phyloP scores from a whole-genome alignment of 1,140 invertebrate genomes.

The Drosophila bifasciata region DNA sequence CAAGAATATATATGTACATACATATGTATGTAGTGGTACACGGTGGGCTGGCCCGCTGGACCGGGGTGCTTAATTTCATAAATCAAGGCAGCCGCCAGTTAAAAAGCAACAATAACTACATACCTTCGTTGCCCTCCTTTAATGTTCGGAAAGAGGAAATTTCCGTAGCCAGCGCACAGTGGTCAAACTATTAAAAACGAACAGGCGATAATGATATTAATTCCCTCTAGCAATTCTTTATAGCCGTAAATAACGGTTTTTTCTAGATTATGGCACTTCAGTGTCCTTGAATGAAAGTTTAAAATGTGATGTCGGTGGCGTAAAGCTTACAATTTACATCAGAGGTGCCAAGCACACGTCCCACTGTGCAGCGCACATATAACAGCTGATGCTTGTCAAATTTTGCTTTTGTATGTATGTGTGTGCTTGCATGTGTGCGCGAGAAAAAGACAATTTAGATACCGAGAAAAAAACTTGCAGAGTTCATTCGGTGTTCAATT shows the following conservation, averaged over 20 bases:
- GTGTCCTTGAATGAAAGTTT: too few relatives aligned
- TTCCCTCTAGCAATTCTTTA: background rate
- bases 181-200: background rate
- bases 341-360: too few relatives aligned
- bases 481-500: conserved; percentile 42
- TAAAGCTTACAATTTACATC: too few relatives aligned
- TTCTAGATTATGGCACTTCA: too few relatives aligned
- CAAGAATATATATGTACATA: too few relatives aligned
- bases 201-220: background rate
- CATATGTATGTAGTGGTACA: too few relatives aligned
- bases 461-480: conserved; percentile 49
- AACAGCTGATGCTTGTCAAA: conserved; percentile 77
- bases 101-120: conserved; percentile 53
- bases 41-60: background rate
- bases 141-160: conserved; percentile 59
- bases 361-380: conserved; percentile 45
- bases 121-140: conserved; percentile 6
- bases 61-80: conserved; percentile 44
- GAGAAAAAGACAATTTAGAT: conserved; percentile 32
- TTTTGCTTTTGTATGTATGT: conserved; percentile 16
- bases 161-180: conserved; percentile 57
- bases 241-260: too few relatives aligned
- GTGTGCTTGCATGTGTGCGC: conserved; percentile 21
- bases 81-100: conserved; percentile 53
- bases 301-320: too few relatives aligned